Evolutionary conservation across 2,888 invertebrate genomes (phyloP), one percentile per base, ranked within the genome.

Genomic region (Sympetrum striolatum): DNA sequence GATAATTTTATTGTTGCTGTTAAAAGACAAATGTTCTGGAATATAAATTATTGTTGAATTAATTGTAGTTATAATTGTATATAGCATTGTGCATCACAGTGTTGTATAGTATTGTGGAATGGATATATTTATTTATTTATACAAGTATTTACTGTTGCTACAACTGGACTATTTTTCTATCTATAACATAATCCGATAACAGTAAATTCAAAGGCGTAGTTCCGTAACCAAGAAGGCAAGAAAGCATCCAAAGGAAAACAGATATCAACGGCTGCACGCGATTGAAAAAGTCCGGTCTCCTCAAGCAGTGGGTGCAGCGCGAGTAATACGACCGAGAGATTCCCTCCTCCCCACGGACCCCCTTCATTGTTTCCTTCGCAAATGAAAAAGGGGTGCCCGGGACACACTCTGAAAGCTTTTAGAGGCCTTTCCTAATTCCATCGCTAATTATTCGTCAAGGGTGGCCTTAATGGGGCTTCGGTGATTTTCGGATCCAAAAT

Each of bases 401-500:
- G 60, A 64, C 64, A 64, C 86, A 48, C 86, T 86, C 86, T 58
- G 37, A 64, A 86, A 86, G 86, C 86, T 86, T 86, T 86, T 86
- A 86, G 86, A 60, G 64, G 60, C 86, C 35, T 82, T 82, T 60
- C 82, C 82, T 86, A 86, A 86, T 86, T 60, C 64, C 86, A 58
- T 64, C 86, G 86, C 86, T 86, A 86, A 86, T 86, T 86, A 86
- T 60, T 86, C 60, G 60, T 86, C 60, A 64, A 86, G 86, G 86
- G 86, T 86, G 86, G 64, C 35, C 64, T 86, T 86, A 86, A 86
- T 86, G 86, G 86, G 60, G 22, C 86, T 86, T 86, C 86, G 60
- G 37, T 64, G 86, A 86, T 86, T 86, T 82, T 60, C 86, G 31
- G 31, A 25, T 31, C 73, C 39, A 18, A 37, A 37, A 22, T n/a